phyloP scores from a whole-genome alignment of 2,797 vertebrate species.

The Pipistrellus pipistrellus region DNA sequence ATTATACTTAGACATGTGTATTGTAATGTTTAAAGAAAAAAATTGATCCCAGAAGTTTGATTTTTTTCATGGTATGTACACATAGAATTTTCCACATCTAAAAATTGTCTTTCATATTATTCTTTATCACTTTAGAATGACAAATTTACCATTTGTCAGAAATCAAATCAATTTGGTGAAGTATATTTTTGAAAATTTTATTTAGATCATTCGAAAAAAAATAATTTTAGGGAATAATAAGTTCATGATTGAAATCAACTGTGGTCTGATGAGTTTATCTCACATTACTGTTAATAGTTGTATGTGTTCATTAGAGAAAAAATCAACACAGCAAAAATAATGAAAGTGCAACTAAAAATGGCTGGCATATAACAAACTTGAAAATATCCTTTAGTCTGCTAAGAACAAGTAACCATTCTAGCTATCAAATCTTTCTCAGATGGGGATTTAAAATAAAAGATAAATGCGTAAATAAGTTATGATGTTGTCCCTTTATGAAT shows the following conservation, averaged over 20 bases:
- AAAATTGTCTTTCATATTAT: not conserved
- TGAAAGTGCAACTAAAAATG: not conserved
- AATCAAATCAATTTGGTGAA: not conserved
- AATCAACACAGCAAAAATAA: not conserved
- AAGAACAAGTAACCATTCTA: not conserved
- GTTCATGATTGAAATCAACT: constrained; percentile 8
- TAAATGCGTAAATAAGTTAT: not conserved
- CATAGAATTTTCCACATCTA: not conserved
- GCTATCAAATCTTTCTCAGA: not conserved
- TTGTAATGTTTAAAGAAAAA: constrained; percentile 14
- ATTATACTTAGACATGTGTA: constrained; percentile 12
- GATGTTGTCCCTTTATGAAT: not conserved
- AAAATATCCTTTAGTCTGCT: not conserved
- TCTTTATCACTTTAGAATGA: not conserved
- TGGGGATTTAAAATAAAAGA: not conserved
- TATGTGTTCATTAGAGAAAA: not conserved
- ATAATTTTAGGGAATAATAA: constrained; percentile 14
- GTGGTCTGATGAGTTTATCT: not conserved
- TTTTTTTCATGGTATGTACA: not conserved
- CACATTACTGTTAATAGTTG: not conserved
- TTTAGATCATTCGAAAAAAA: not conserved
- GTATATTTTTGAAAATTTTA: not conserved
- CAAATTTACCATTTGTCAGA: not conserved
- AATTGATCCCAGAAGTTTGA: constrained; percentile 8
- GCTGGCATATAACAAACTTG: not conserved